Base-by-base conservation (phyloP, 2,888 invertebrate species). In the Pterostichus niger region DNA sequence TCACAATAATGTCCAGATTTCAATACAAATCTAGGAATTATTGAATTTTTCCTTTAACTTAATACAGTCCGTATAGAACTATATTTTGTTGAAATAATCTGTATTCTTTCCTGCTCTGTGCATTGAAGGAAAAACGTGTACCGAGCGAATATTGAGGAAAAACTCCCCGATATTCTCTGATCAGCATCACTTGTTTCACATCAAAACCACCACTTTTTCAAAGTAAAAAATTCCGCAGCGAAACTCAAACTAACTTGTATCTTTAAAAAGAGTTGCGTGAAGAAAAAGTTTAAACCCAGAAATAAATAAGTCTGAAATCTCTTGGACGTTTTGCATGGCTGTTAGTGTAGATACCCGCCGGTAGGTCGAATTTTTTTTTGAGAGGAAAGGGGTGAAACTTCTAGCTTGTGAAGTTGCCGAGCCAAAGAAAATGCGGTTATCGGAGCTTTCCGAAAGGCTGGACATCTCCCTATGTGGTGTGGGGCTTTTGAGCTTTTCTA, bases 341-440 rank as follows among this genome's bases (percentile, higher is more conserved):
- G 78, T 79, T 54, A 79, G 79, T 44, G 31, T 24, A 71, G 56
- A 82, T 75, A 56, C 76, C n/a, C n/a, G 6, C 13, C 46, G 49
- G 49, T 49, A 31, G 76, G 13, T 17, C 61, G 33, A 17, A 31
- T 11, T 64, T 79, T 79, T 79, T 31, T 17, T 35, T n/a, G n/a
- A 11, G 15, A 17, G 24, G 44, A 15, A 40, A 31, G 73, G 52
- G 75, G 15, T 46, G 73, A 17, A 54, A 33, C 33, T 56, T 52
- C 15, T 33, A 31, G 24, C 44, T 61, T 75, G 73, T 71, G 75
- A 82, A 82, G 82, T 82, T 82, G 82, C 44, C 81, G 73, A 56
- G 73, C 52, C 61, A 82, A 75, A 75, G 82, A 82, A 82, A 82
- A 82, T 82, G 82, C 75, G 82, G 75, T 82, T 75, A 82, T 82